Percentiles rank a stretch among this genome's conserved stretches.
These are phyloP conservation scores for Catharus ustulatus DNA, from an alignment of 2,797 vertebrate genomes.

Conservation along the genomic window DNA sequence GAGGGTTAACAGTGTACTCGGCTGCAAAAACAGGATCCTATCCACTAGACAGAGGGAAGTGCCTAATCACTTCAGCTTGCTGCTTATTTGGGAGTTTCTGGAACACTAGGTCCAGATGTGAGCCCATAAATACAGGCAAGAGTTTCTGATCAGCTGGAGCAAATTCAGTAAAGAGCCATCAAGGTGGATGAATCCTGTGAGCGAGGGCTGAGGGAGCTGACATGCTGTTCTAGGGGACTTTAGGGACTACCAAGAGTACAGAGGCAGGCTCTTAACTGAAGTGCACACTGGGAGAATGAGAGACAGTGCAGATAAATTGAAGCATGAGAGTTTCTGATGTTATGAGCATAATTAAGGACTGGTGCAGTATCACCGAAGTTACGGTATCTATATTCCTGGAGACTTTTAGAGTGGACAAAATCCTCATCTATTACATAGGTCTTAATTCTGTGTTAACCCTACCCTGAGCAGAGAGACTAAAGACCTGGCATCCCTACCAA, in stretches of 20 bases:
- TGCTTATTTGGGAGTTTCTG: background rate
- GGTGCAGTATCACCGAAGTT: background rate
- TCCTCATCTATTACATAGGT: background rate
- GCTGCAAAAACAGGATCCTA: background rate
- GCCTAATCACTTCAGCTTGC: background rate
- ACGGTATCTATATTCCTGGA: background rate
- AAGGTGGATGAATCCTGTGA: background rate
- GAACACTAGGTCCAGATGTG: background rate
- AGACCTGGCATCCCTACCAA: background rate
- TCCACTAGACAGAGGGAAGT: background rate
- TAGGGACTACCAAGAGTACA: background rate
- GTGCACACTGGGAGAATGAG: background rate
- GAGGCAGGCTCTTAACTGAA: background rate
- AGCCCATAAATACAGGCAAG: background rate
- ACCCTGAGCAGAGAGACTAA: background rate
- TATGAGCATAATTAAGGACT: background rate
- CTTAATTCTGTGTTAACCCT: background rate
- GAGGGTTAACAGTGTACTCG: background rate
- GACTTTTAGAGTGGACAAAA: background rate
- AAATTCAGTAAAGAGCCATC: background rate
- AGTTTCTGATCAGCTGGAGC: background rate
- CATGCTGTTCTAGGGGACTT: background rate
- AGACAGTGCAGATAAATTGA: background rate
- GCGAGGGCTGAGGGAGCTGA: background rate
- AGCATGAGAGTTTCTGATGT: background rate